phyloP scores from a whole-genome alignment of 2,797 vertebrate species.

The Eidolon dupreanum region DNA sequence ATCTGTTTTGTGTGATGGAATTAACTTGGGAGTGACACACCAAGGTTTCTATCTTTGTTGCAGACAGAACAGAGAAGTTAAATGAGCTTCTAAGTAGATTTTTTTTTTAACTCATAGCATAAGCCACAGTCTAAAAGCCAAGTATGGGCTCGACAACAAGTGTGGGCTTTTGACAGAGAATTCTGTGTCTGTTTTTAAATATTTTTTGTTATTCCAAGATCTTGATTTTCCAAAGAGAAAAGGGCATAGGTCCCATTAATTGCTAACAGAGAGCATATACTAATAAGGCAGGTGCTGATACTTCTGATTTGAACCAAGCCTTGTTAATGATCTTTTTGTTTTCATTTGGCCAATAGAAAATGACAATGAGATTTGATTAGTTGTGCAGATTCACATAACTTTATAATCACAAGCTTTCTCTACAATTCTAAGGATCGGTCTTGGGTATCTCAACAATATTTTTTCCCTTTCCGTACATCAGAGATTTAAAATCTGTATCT shows the following conservation, averaged over 20 bases:
- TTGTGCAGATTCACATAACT: not conserved
- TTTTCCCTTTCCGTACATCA: not conserved
- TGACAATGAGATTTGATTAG: not conserved
- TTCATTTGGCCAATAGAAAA: not conserved
- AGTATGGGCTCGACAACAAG: not conserved
- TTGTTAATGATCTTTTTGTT: not conserved
- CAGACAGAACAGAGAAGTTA: not conserved
- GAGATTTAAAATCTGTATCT: not conserved
- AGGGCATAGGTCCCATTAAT: not conserved
- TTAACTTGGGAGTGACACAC: not conserved
- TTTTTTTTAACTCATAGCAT: not conserved
- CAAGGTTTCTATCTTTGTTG: not conserved
- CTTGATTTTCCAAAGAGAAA: slow-evolving; percentile 1
- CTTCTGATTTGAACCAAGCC: not conserved
- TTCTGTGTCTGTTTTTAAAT: not conserved
- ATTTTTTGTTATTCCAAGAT: not conserved
- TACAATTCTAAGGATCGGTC: not conserved
- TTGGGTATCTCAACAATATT: not conserved
- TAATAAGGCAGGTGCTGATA: not conserved
- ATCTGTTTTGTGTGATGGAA: not conserved
- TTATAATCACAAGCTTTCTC: not conserved
- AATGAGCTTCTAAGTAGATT: not conserved
- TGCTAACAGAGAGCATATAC: not conserved
- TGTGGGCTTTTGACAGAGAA: not conserved
- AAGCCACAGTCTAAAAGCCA: not conserved